phyloP scores from a whole-genome alignment of 2,797 vertebrate species.

The Chloroceryle inda region DNA sequence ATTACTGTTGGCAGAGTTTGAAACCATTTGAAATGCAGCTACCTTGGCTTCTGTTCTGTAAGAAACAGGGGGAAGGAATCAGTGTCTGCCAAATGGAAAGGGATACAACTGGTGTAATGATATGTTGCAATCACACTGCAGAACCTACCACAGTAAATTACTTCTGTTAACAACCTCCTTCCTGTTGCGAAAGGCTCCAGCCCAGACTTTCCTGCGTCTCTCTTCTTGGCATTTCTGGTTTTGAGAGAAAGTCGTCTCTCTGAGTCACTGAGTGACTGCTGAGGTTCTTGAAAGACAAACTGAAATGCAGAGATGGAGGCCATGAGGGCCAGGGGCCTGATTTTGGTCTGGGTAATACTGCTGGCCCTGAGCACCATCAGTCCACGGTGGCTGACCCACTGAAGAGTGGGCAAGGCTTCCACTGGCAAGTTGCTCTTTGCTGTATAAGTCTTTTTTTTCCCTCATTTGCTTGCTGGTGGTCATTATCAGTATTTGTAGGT shows the following conservation, averaged over 20 bases:
- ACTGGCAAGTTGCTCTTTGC: rapidly evolving
- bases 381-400: rapidly evolving
- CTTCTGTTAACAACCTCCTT: constrained; percentile 46
- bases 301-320: neutral
- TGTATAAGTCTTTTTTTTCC: neutral
- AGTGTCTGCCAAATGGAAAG: constrained; percentile 60
- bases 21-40: constrained; percentile 66
- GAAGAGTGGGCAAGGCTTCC: neutral
- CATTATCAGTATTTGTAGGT: neutral
- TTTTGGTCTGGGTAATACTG: neutral
- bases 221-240: neutral
- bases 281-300: neutral
- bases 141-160: constrained; percentile 68
- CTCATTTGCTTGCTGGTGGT: neutral
- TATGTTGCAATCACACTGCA: constrained; percentile 61
- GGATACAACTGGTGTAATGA: constrained; percentile 70
- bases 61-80: constrained; percentile 23
- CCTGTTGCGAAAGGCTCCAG: constrained; percentile 40
- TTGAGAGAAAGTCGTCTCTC: neutral
- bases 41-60: neutral
- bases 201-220: neutral
- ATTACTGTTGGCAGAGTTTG: constrained; percentile 64
- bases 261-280: neutral
- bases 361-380: rapidly evolving
- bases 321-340: neutral